Evolutionary conservation across 2,797 vertebrate genomes (phyloP).

Genomic region (Adelosebastes latens): DNA sequence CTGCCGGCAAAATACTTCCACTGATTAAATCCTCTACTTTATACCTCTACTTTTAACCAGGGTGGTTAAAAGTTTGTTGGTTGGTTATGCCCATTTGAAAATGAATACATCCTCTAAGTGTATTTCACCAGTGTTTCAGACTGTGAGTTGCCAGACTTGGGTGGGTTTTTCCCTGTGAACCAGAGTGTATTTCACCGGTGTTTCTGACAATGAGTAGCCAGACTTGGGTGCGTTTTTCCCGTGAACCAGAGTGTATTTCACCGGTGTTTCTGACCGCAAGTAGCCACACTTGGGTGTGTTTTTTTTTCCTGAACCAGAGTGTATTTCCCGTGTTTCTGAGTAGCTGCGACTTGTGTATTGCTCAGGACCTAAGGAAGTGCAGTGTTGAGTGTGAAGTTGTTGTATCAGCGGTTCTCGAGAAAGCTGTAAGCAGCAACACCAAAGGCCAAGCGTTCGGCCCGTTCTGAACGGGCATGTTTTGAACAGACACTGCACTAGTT

Average conservation of each 20-base stretch:
- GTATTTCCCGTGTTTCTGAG: neutral
- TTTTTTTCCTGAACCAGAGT: neutral
- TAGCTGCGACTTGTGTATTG: neutral
- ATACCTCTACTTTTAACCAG: neutral
- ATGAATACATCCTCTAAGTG: neutral
- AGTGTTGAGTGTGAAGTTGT: too few relatives aligned
- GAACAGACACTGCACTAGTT: too few relatives aligned
- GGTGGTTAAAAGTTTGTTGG: neutral
- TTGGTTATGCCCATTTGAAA: neutral
- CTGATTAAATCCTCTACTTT: neutral
- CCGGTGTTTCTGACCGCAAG: fast-evolving
- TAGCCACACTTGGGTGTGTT: too few relatives aligned
- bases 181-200: neutral
- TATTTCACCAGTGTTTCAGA: neutral
- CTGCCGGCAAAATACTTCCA: neutral
- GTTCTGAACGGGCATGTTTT: too few relatives aligned
- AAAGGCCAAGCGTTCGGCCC: neutral
- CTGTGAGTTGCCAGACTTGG: too few relatives aligned
- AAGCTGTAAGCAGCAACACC: neutral
- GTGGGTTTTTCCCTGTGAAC: too few relatives aligned
- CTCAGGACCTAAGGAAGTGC: neutral
- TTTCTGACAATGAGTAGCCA: neutral
- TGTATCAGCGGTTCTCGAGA: neutral
- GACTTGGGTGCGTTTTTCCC: too few relatives aligned
- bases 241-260: too few relatives aligned